phyloP scores from a whole-genome alignment of 2,113 vertebrate species.

The Elephantulus edwardii region DNA sequence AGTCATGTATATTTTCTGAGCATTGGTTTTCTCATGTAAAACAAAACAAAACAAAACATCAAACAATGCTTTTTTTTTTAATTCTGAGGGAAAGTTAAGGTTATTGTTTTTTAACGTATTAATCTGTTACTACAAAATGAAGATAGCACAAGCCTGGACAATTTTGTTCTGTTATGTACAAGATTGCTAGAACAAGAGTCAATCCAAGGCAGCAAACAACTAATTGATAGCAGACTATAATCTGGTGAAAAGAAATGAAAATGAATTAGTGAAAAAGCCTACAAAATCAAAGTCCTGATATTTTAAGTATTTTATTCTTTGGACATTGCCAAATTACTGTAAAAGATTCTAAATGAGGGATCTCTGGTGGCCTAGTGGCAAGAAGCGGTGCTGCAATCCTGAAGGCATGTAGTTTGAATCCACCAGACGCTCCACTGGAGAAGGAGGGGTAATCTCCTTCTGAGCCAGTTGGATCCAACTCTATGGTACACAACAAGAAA shows the following conservation, averaged over 20 bases:
- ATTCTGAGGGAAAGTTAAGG: not conserved
- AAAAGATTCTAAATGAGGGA: not conserved
- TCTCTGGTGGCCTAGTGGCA: no score
- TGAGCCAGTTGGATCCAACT: no score
- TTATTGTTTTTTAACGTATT: not conserved
- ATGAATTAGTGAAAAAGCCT: not conserved
- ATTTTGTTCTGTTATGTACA: not conserved
- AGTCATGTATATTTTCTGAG: not conserved
- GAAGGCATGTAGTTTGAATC: no score
- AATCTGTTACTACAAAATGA: no score
- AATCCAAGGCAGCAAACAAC: not conserved
- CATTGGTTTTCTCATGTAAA: not conserved
- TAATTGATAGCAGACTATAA: not conserved
- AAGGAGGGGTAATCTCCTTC: no score
- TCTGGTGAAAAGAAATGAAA: slow-evolving; percentile 1
- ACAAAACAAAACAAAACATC: not conserved
- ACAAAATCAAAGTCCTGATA: not conserved
- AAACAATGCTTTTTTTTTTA: not conserved
- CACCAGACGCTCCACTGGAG: no score
- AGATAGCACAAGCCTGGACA: not conserved
- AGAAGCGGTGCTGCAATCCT: no score
- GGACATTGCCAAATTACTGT: not conserved
- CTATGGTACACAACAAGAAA: no score
- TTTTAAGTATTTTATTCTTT: not conserved
- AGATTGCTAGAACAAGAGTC: not conserved